phyloP scores from a whole-genome alignment of 2,888 invertebrate genomes.

The Euplexia lucipara region DNA sequence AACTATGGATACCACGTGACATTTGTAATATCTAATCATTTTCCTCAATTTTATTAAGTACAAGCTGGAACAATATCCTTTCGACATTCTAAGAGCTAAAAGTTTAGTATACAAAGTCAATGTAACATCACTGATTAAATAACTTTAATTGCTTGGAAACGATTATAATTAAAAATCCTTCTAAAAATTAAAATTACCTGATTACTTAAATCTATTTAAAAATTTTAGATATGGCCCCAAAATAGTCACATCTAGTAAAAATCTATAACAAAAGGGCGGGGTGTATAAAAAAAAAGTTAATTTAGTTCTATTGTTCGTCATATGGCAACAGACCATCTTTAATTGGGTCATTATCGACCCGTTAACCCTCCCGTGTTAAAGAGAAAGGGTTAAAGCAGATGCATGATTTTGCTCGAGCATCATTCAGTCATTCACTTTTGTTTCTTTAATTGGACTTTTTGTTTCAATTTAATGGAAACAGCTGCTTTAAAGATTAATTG shows the following conservation, averaged over 20 bases:
- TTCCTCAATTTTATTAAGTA: too few species aligned
- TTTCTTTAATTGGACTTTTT: conserved; percentile 79
- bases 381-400: conserved; percentile 86
- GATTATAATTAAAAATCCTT: too few species aligned
- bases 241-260: conserved; percentile 45
- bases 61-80: too few species aligned
- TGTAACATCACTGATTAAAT: too few species aligned
- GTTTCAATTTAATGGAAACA: conserved; percentile 73
- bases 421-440: conserved; percentile 69
- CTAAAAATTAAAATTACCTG: too few species aligned
- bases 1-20: too few species aligned
- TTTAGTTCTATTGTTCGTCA: conserved; percentile 70
- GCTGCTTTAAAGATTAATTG: conserved; percentile 74
- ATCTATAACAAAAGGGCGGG: neutral
- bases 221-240: neutral
- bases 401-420: conserved; percentile 84
- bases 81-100: too few species aligned
- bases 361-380: conserved; percentile 70
- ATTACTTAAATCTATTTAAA: too few species aligned
- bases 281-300: conserved; percentile 61
- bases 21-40: too few species aligned
- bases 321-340: conserved; percentile 71
- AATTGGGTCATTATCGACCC: conserved; percentile 82
- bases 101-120: too few species aligned
- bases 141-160: too few species aligned